Evolutionary conservation across 2,113 vertebrate species (phyloP).

Genomic region (Syrrhaptes paradoxus): DNA sequence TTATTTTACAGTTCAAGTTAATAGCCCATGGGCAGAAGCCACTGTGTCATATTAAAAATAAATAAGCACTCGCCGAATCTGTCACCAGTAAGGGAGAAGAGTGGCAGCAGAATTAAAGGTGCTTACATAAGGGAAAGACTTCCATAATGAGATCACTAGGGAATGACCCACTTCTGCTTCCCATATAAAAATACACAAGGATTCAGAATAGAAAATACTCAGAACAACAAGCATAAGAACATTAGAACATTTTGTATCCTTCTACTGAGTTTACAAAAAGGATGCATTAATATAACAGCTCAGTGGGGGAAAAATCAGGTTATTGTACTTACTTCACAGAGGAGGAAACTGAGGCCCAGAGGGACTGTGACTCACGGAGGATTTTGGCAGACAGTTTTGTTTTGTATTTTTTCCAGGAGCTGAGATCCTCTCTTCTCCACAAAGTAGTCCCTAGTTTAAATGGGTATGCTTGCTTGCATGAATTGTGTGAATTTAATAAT

Average conservation of each 20-base stretch:
- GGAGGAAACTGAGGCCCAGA: conserved; percentile 1
- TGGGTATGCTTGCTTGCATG: background rate
- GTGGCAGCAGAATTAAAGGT: background rate
- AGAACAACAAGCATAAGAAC: background rate
- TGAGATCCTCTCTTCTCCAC: background rate
- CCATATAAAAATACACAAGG: conserved; percentile 9
- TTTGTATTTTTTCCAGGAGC: background rate
- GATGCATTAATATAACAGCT: background rate
- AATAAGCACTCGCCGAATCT: background rate
- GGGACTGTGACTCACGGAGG: background rate
- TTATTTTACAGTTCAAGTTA: background rate
- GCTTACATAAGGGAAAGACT: background rate
- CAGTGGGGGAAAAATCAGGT: background rate
- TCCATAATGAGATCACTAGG: background rate
- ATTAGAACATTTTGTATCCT: conserved; percentile 15
- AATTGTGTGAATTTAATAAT: background rate
- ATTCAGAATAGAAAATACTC: conserved; percentile 28
- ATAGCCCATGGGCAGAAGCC: background rate
- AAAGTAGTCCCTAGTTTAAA: background rate
- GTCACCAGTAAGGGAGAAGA: background rate
- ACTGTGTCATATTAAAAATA: background rate
- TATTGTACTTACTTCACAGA: background rate
- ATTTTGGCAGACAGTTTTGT: background rate
- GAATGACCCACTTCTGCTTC: conserved; percentile 39
- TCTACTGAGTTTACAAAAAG: background rate